phyloP scores from a whole-genome alignment of 2,113 vertebrate species.

The Brachypodius melanocephalos region DNA sequence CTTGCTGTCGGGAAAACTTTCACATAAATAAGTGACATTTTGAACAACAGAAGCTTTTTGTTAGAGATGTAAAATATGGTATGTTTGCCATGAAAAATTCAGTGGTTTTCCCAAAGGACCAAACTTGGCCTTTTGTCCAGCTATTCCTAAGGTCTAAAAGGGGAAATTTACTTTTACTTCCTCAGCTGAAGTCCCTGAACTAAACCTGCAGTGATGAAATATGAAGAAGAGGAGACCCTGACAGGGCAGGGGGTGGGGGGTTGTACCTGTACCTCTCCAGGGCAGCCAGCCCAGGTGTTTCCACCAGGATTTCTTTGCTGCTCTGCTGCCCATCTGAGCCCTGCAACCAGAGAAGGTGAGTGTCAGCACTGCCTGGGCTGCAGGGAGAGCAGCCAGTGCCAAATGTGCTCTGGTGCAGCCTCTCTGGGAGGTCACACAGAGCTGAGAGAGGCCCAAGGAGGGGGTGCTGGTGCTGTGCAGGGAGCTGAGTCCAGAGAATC shows the following conservation, averaged over 20 bases:
- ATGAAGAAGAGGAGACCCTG: neutral
- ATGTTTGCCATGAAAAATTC: neutral
- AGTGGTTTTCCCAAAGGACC: neutral
- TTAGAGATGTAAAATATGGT: neutral
- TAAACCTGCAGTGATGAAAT: neutral
- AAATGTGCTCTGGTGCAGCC: neutral
- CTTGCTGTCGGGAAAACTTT: neutral
- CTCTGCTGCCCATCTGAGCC: conserved; percentile 40
- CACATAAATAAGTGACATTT: neutral
- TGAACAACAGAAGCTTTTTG: neutral
- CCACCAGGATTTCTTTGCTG: conserved; percentile 68
- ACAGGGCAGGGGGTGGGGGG: neutral
- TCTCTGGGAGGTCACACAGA: neutral
- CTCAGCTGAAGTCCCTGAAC: neutral
- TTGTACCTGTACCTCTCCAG: conserved; percentile 63
- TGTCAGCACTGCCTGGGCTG: neutral
- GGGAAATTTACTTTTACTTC: neutral
- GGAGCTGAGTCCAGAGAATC: neutral
- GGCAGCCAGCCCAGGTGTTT: conserved; percentile 70
- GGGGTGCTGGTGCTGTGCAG: neutral
- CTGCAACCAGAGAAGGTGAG: conserved; percentile 66
- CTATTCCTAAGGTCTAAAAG: neutral
- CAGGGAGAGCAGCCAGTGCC: neutral
- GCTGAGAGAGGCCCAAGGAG: neutral
- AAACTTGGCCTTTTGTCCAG: neutral